Evolutionary conservation across 2,113 vertebrate species (phyloP), one percentile per base, ranked within the genome.

Genomic region (Regulus satrapa): DNA sequence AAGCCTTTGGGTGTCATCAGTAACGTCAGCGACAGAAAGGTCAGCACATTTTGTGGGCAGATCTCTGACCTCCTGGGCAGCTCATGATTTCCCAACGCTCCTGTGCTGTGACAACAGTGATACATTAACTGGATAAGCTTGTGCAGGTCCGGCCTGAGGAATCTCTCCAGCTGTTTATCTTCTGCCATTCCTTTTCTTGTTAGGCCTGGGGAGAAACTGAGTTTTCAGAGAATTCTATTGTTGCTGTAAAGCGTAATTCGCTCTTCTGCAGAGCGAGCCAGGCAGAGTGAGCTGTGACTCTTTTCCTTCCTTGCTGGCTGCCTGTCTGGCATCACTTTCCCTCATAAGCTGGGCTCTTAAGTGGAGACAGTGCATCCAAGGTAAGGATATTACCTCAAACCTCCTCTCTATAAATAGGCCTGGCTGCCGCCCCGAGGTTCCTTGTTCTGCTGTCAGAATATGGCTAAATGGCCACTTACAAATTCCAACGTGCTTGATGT

Each of bases 401-500:
- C 84, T 92, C 93, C 90, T 89, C 72, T 85, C 97, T 97, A 97
- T 96, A 97, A 97, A 97, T 96, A 97, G 97, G 52, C 76, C 91
- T 92, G 89, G 96, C 95, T 94, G 87, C 93, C 1, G 5, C 91
- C 73, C 90, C 10, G 12, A 93, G 93, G 66, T 93, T 93, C 83
- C 88, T 96, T 41, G 7, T 88, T 90, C 95, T 94, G 84, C 95
- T 95, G 94, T 95, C 94, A 94, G 96, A 94, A 91, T 76, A 89
- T 77, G 69, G 95, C 87, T 96, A 95, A 94, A 97, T 93, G 93
- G 84, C 89, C 86, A 96, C 95, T 94, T 92, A 95, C 14, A 0
- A 59, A 93, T 95, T 96, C 95, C 95, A 93, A 56, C 90, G 90
- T 96, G 90, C 94, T 96, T 93, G 95, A 95, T 96, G 95, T 84